Conservation (phyloP, 1,140 invertebrate species). For the Hylyphantes graminicola region DNA sequence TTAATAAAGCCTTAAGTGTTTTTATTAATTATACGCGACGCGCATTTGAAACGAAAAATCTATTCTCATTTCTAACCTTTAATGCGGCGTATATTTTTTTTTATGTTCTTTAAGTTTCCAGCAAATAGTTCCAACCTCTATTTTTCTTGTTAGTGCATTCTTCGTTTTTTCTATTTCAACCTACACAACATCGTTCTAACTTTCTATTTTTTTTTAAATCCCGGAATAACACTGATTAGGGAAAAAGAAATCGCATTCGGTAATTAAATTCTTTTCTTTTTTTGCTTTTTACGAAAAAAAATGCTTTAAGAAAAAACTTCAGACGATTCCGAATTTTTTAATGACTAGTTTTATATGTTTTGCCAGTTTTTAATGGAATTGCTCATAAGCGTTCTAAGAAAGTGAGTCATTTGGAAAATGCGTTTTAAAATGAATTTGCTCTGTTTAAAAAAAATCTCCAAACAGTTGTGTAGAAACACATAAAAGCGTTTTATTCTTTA, state of each 20-base stretch:
- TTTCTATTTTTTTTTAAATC: conserved; percentile 26
- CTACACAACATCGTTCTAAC: neutral
- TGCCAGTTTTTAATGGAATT: conserved; percentile 31
- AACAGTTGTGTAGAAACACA: conserved; percentile 18
- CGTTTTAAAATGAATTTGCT: conserved; percentile 46
- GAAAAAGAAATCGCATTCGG: conserved; percentile 26
- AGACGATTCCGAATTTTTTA: conserved; percentile 15
- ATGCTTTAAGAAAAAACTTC: neutral
- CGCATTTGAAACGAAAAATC: conserved; percentile 31
- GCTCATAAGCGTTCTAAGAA: conserved; percentile 18
- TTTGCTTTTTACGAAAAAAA: conserved; percentile 1
- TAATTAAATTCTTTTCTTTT: conserved; percentile 44
- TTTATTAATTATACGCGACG: conserved; percentile 48
- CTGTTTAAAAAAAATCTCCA: neutral
- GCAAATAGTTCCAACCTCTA: neutral
- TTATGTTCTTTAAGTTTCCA: neutral
- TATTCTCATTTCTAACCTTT: conserved; percentile 6
- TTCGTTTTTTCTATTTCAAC: neutral
- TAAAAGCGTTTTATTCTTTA: conserved; percentile 9
- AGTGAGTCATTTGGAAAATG: conserved; percentile 39
- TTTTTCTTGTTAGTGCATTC: conserved; percentile 6
- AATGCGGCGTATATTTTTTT: conserved; percentile 16
- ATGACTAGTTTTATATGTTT: conserved; percentile 11
- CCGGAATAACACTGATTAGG: conserved; percentile 32
- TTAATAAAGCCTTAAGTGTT: conserved; percentile 51